phyloP scores from a whole-genome alignment of 2,888 invertebrate genomes.

The Mellilla xanthometata region DNA sequence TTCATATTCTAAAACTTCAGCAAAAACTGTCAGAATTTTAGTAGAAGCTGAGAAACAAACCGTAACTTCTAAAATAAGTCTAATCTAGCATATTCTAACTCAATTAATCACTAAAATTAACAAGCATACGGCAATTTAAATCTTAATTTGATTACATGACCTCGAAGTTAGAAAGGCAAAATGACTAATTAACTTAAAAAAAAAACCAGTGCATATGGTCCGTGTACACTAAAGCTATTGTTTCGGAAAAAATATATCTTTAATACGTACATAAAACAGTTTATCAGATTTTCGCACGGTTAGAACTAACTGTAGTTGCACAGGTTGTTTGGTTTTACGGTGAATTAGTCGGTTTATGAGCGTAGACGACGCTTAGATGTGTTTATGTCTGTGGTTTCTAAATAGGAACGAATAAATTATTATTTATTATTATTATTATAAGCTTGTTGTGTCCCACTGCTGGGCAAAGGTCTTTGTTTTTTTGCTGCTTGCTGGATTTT shows the following conservation, averaged over 20 bases:
- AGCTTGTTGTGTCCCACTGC: too few relatives aligned
- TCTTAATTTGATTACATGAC: slow-evolving; percentile 52
- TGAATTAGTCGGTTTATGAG: slow-evolving; percentile 1
- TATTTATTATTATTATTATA: too few relatives aligned
- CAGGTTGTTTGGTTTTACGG: slow-evolving; percentile 47
- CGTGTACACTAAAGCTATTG: slow-evolving; percentile 51
- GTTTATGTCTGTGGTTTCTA: too few relatives aligned
- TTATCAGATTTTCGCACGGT: slow-evolving; percentile 81
- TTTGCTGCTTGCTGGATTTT: too few relatives aligned
- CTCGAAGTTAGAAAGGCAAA: slow-evolving; percentile 64
- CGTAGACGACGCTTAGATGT: background rate
- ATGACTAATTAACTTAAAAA: slow-evolving; percentile 57
- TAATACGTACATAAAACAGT: slow-evolving; percentile 69
- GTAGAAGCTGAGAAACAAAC: slow-evolving; percentile 1
- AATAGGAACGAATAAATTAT: too few relatives aligned
- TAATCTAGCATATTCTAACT: slow-evolving; percentile 25
- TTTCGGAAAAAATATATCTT: slow-evolving; percentile 71
- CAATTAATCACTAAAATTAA: slow-evolving; percentile 29
- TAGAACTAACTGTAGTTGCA: slow-evolving; percentile 63
- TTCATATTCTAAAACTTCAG: too few relatives aligned
- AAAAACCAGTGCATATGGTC: slow-evolving; percentile 62
- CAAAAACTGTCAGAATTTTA: background rate
- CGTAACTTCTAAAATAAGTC: slow-evolving; percentile 15
- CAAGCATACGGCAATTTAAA: slow-evolving; percentile 25
- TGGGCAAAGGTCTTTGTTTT: too few relatives aligned